Conservation (phyloP, 2,797 vertebrate species). For the Peromyscus melanophrys region DNA sequence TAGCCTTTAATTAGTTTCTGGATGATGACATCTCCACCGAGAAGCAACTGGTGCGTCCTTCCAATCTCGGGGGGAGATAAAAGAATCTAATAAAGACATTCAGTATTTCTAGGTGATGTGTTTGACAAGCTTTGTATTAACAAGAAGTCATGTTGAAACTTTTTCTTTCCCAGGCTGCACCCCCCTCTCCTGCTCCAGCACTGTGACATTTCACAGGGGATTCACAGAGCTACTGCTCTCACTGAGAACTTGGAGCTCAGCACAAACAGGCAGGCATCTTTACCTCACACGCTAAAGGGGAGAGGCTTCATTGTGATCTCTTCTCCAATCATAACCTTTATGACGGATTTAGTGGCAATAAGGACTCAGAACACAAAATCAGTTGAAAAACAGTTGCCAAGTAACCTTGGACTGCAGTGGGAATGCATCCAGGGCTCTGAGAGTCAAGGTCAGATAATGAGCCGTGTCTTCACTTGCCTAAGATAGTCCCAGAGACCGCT, state of each 20-base stretch:
- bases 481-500: background rate
- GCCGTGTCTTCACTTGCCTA: background rate
- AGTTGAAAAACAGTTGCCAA: slow-evolving; percentile 6
- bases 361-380: slow-evolving; percentile 34
- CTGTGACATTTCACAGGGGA: slow-evolving; percentile 79
- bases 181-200: background rate
- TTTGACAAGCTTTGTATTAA: slow-evolving; percentile 91
- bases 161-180: slow-evolving; percentile 17
- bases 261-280: slow-evolving; percentile 35
- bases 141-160: slow-evolving; percentile 85
- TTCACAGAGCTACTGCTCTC: background rate
- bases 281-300: background rate
- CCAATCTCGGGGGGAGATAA: slow-evolving; percentile 88
- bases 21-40: slow-evolving; percentile 90
- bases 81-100: slow-evolving; percentile 92
- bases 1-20: slow-evolving; percentile 92
- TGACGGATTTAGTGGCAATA: slow-evolving; percentile 78
- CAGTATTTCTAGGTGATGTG: slow-evolving; percentile 88
- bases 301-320: slow-evolving; percentile 49
- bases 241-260: slow-evolving; percentile 46
- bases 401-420: background rate
- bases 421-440: background rate
- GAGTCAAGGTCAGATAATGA: slow-evolving; percentile 61
- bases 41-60: slow-evolving; percentile 87
- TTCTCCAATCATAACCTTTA: slow-evolving; percentile 70